These are phyloP conservation scores for Ditula angustiorana DNA, from an alignment of 2,888 invertebrate species.

Conservation along the genomic window DNA sequence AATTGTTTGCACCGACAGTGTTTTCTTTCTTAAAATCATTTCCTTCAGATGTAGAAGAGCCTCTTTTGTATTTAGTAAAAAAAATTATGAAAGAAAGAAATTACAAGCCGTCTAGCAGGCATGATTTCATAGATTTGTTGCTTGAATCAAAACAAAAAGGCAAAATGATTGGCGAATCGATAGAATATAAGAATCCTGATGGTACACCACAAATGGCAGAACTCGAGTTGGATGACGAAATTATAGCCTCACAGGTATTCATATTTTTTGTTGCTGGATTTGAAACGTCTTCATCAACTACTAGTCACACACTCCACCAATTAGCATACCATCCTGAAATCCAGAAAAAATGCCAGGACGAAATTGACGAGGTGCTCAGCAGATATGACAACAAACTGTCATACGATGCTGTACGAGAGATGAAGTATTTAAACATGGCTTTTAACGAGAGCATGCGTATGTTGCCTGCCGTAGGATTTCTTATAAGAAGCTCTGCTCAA, in stretches of 20 bases:
- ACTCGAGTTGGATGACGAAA: slow-evolving; percentile 51
- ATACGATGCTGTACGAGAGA: slow-evolving; percentile 55
- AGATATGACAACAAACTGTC: slow-evolving; percentile 50
- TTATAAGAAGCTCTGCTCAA: slow-evolving; percentile 25
- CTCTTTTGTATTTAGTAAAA: slow-evolving; percentile 47
- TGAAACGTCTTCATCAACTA: slow-evolving; percentile 60
- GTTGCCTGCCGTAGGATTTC: slow-evolving; percentile 21
- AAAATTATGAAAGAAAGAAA: slow-evolving; percentile 51
- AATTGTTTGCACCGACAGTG: slow-evolving; percentile 47
- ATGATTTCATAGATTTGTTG: slow-evolving; percentile 60
- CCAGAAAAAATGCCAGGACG: slow-evolving; percentile 57
- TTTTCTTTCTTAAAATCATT: slow-evolving; percentile 46
- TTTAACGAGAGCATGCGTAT: slow-evolving; percentile 26
- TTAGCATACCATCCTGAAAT: slow-evolving; percentile 60
- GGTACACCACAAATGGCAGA: slow-evolving; percentile 51
- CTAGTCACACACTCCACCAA: slow-evolving; percentile 54
- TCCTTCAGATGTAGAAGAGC: slow-evolving; percentile 45
- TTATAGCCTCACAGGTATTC: slow-evolving; percentile 56
- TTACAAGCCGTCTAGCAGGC: slow-evolving; percentile 50
- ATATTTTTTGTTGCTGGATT: slow-evolving; percentile 64
- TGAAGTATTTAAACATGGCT: slow-evolving; percentile 55
- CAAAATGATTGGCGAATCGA: slow-evolving; percentile 48
- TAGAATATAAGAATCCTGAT: slow-evolving; percentile 49
- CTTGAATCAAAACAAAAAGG: slow-evolving; percentile 56
- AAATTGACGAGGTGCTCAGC: slow-evolving; percentile 55